These are phyloP conservation scores for Cynopterus brachyotis DNA, from an alignment of 2,113 vertebrate genomes.

Conservation along the genomic window DNA sequence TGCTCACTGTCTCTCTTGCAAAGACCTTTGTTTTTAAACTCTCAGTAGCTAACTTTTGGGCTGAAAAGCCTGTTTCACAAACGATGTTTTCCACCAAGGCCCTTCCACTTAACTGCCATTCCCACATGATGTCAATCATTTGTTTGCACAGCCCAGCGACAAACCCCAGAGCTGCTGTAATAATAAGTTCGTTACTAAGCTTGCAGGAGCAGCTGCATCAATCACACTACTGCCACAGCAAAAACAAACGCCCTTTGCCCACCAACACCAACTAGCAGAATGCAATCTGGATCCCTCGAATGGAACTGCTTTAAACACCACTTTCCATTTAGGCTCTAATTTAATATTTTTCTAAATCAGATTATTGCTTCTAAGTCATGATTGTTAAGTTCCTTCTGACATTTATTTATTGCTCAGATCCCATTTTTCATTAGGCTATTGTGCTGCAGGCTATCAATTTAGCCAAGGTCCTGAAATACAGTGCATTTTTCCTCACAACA, in stretches of 20 bases:
- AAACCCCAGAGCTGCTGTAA: slow-evolving; percentile 64
- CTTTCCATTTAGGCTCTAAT: slow-evolving; percentile 63
- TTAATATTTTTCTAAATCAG: slow-evolving; percentile 71
- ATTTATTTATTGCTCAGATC: slow-evolving; percentile 26
- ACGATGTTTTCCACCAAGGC: slow-evolving; percentile 64
- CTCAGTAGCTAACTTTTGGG: slow-evolving; percentile 65
- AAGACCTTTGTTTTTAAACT: slow-evolving; percentile 72
- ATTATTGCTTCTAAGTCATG: slow-evolving; percentile 66
- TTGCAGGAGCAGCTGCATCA: slow-evolving; percentile 35
- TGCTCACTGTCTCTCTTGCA: slow-evolving; percentile 71
- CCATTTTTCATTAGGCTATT: neutral
- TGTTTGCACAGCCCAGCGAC: slow-evolving; percentile 75
- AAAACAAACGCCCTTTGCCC: slow-evolving; percentile 36
- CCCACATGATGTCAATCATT: slow-evolving; percentile 30
- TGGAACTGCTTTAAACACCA: slow-evolving; percentile 2
- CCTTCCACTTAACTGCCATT: slow-evolving; percentile 70
- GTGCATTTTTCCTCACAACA: neutral
- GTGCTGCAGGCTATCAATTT: neutral
- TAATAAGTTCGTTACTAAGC: slow-evolving; percentile 67
- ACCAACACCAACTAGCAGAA: slow-evolving; percentile 49
- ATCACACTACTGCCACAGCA: slow-evolving; percentile 43
- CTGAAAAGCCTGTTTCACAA: slow-evolving; percentile 73
- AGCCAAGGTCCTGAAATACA: neutral
- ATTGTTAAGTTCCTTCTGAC: slow-evolving; percentile 57
- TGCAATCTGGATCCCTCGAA: neutral